These are phyloP conservation scores for Galerucella nymphaeae DNA, from an alignment of 2,888 invertebrate genomes.

Conservation along the genomic window DNA sequence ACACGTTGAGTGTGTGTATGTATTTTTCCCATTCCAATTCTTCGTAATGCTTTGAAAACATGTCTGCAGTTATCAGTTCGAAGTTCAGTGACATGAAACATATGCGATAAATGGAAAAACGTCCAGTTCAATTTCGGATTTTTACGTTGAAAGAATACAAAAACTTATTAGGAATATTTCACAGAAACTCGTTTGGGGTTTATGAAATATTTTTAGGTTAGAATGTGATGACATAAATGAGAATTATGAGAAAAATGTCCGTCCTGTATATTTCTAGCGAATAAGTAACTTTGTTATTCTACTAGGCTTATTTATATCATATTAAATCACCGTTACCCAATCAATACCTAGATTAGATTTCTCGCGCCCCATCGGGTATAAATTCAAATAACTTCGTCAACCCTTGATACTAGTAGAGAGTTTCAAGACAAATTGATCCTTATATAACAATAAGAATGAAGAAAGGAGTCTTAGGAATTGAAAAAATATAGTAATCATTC, in stretches of 20 bases:
- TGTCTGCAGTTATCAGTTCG: neutral
- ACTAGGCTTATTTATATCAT: neutral
- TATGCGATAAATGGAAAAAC: neutral
- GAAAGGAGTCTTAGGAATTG: neutral
- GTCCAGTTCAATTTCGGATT: neutral
- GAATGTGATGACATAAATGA: too few relatives aligned
- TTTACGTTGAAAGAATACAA: neutral
- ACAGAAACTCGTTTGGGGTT: neutral
- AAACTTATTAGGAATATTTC: too few relatives aligned
- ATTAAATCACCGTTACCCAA: neutral
- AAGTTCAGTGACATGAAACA: neutral
- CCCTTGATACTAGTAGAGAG: neutral
- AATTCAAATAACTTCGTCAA: neutral
- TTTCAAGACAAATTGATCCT: neutral
- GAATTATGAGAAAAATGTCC: too few relatives aligned
- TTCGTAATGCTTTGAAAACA: constrained; percentile 3
- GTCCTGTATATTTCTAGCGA: too few relatives aligned
- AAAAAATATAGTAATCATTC: neutral
- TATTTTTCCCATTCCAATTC: neutral
- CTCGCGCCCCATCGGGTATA: neutral
- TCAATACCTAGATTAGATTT: neutral
- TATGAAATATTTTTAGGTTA: neutral
- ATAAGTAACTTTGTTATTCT: too few relatives aligned
- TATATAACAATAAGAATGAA: neutral
- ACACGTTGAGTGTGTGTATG: too few relatives aligned